Percentiles rank a stretch among this genome's conserved stretches.
phyloP scores from a whole-genome alignment of 2,888 invertebrate genomes.

The Deilephila elpenor region DNA sequence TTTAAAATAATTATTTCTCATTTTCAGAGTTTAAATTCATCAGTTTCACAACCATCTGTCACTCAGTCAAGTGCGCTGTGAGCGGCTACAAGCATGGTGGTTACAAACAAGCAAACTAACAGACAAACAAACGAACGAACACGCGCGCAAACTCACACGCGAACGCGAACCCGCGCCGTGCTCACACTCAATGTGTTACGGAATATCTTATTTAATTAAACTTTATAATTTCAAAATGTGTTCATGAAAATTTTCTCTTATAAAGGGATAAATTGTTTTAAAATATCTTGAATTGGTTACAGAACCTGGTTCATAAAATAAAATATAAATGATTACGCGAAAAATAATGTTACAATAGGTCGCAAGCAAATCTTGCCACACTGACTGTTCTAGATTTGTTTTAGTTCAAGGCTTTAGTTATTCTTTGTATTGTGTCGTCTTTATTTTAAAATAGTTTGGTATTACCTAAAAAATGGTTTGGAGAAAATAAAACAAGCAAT shows the following conservation, averaged over 20 bases:
- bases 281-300: not conserved
- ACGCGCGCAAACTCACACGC: not conserved
- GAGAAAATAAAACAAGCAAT: too few species aligned
- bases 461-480: not conserved
- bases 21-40: constrained; percentile 53
- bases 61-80: constrained; percentile 61
- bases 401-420: not conserved
- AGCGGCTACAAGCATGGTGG: constrained; percentile 62
- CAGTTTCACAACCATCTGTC: constrained; percentile 54
- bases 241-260: not conserved
- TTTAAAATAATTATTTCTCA: constrained; percentile 25
- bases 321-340: not conserved
- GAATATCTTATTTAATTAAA: not conserved
- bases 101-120: constrained; percentile 44
- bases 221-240: not conserved
- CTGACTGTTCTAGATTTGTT: constrained; percentile 10
- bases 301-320: not conserved
- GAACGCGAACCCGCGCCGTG: not conserved
- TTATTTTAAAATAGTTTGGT: not conserved
- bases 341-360: constrained; percentile 13
- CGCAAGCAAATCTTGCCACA: constrained; percentile 22
- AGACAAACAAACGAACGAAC: constrained; percentile 21
- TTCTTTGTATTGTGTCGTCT: constrained; percentile 18
- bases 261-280: constrained; percentile 1
- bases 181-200: not conserved